Evolutionary conservation across 53 echinoderm and acorn worm genomes (phyloP), one percentile per base, ranked within the genome.

Genomic region (Echinometra lucunter): DNA sequence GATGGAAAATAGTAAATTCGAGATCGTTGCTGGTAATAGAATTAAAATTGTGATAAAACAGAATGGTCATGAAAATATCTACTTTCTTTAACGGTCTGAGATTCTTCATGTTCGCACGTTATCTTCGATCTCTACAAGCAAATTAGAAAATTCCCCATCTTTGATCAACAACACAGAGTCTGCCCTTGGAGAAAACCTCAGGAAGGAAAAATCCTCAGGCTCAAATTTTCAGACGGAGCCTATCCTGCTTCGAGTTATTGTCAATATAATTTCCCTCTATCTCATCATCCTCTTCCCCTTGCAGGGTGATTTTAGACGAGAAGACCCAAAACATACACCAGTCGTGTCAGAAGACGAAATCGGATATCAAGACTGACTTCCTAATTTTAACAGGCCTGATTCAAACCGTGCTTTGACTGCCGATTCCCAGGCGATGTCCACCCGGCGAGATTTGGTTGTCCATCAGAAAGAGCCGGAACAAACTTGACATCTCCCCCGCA

Each of bases 231-330:
- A 25, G 4, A 60, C 5, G 23, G 21, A 23, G 60, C 18, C 60
- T 19, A 63, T 63, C 63, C 63, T 72, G 35, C 34, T 13, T 72
- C 32, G 72, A 32, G 35, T 9, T 30, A 72, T 72, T 30, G 72
- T 72, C 72, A 72, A 72, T 30, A 32, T 72, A 72, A 72, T 72
- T 72, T 72, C 35, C 72, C 72, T 72, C 72, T 12, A 34, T 72
- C 72, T 72, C 72, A 72, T 72, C 72, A 32, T 35, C 13, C 53
- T 53, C 1, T 53, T 11, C 5, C 53, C 53, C 9, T 13, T 72
- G 72, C 72, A 72, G 32, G 72, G 32, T 72, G 72, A 72, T 72
- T 72, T 72, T 72, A 72, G 72, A 72, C 10, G 32, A 72, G 10
- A 9, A 72, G 72, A 72, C 72, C 72, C 35, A 72, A 72, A 72